These are phyloP conservation scores for Euspilapteryx auroguttella DNA, from an alignment of 2,888 invertebrate species.

Conservation along the genomic window DNA sequence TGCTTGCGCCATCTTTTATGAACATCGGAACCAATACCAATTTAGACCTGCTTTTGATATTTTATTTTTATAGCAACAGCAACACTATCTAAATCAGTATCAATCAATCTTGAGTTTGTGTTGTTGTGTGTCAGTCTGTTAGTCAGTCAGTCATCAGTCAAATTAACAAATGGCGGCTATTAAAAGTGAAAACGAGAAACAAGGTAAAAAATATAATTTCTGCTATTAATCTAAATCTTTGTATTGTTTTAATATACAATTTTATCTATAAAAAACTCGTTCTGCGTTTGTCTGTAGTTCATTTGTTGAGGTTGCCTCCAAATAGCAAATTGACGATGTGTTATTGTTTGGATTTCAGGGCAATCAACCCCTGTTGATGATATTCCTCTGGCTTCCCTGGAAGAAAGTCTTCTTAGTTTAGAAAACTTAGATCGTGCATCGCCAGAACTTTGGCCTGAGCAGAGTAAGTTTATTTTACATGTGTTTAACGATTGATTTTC, in stretches of 20 bases:
- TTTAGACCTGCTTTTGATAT: no score
- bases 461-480: conserved; percentile 67
- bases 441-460: conserved; percentile 95
- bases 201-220: neutral
- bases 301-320: no score
- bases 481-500: neutral
- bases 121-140: conserved; percentile 1
- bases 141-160: conserved; percentile 1
- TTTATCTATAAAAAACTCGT: no score
- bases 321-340: no score
- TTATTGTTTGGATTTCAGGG: neutral
- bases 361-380: conserved; percentile 30
- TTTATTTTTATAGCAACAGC: no score
- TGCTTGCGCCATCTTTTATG: no score
- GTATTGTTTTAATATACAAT: no score
- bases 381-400: conserved; percentile 57
- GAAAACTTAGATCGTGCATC: conserved; percentile 94
- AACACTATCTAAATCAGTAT: no score
- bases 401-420: conserved; percentile 80
- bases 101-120: no score
- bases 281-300: no score
- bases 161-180: neutral
- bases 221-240: no score
- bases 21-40: no score
- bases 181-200: neutral